Percentiles rank a stretch among this genome's conserved stretches.
phyloP scores from a whole-genome alignment of 1,140 invertebrate genomes.

The Lutraria rhynchaena region DNA sequence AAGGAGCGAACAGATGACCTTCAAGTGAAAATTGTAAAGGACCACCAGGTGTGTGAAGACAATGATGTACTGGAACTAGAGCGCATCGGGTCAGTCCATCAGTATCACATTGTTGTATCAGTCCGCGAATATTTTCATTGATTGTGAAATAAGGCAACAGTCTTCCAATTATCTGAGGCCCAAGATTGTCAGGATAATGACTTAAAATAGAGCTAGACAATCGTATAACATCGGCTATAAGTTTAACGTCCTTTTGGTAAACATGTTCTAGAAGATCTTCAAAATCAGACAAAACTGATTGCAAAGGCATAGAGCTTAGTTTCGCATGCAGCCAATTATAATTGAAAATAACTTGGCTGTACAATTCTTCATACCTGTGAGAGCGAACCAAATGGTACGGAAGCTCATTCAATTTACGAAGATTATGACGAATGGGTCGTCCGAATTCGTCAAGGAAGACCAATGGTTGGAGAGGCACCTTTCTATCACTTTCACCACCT shows the following conservation, averaged over 20 bases:
- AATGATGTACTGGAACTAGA: constrained; percentile 95
- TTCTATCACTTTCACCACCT: constrained; percentile 96
- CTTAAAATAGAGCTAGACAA: constrained; percentile 88
- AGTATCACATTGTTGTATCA: constrained; percentile 94
- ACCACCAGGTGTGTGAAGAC: constrained; percentile 97
- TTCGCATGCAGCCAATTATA: constrained; percentile 99
- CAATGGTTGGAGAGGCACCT: constrained; percentile 97
- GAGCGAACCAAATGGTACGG: constrained; percentile 97
- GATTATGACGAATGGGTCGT: constrained; percentile 84
- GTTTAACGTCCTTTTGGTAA: constrained; percentile 90
- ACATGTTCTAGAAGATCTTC: constrained; percentile 95
- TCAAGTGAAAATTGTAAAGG: constrained; percentile 98
- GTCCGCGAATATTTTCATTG: constrained; percentile 88
- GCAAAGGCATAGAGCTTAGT: constrained; percentile 95
- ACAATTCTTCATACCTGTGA: constrained; percentile 95
- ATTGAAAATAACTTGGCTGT: constrained; percentile 97
- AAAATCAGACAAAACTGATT: constrained; percentile 95
- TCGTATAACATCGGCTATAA: constrained; percentile 96
- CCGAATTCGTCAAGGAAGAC: constrained; percentile 95
- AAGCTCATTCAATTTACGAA: constrained; percentile 87
- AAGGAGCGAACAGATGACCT: constrained; percentile 98
- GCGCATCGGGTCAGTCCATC: constrained; percentile 93
- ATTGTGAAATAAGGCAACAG: constrained; percentile 87
- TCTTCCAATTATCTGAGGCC: constrained; percentile 95
- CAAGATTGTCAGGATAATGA: constrained; percentile 97